These are phyloP conservation scores for Drosophila albomicans DNA, from an alignment of 1,140 invertebrate genomes.

Conservation along the genomic window DNA sequence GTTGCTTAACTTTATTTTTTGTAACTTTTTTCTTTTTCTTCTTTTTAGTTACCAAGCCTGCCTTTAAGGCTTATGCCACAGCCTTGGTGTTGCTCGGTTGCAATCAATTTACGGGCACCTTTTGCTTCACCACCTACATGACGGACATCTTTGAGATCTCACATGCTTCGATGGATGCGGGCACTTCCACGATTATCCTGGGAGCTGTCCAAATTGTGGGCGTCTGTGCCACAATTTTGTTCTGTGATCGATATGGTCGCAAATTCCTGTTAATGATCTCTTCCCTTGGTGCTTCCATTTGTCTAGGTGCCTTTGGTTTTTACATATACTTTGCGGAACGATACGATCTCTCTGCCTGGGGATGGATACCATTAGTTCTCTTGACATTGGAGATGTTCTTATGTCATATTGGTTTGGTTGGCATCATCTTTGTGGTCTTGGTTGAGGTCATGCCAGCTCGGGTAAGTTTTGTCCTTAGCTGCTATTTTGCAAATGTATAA, in stretches of 20 bases:
- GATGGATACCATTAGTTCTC: slow-evolving; percentile 69
- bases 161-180: slow-evolving; percentile 86
- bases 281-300: slow-evolving; percentile 42
- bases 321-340: slow-evolving; percentile 43
- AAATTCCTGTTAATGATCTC: slow-evolving; percentile 62
- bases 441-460: slow-evolving; percentile 72
- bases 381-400: slow-evolving; percentile 67
- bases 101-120: slow-evolving; percentile 63
- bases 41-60: slow-evolving; percentile 42
- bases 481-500: neutral
- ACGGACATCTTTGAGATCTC: slow-evolving; percentile 88
- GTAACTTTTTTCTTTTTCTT: neutral
- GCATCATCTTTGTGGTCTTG: slow-evolving; percentile 70
- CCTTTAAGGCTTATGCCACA: slow-evolving; percentile 49
- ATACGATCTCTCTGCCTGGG: slow-evolving; percentile 35
- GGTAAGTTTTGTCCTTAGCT: slow-evolving; percentile 26
- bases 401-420: slow-evolving; percentile 69
- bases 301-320: slow-evolving; percentile 49
- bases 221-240: slow-evolving; percentile 55
- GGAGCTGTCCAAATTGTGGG: slow-evolving; percentile 85
- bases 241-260: slow-evolving; percentile 66
- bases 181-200: slow-evolving; percentile 86
- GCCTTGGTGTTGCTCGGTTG: slow-evolving; percentile 42
- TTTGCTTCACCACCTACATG: slow-evolving; percentile 64
- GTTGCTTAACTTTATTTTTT: neutral